Evolutionary conservation across 1,140 invertebrate species (phyloP).

Genomic region (Drosophila obscura): DNA sequence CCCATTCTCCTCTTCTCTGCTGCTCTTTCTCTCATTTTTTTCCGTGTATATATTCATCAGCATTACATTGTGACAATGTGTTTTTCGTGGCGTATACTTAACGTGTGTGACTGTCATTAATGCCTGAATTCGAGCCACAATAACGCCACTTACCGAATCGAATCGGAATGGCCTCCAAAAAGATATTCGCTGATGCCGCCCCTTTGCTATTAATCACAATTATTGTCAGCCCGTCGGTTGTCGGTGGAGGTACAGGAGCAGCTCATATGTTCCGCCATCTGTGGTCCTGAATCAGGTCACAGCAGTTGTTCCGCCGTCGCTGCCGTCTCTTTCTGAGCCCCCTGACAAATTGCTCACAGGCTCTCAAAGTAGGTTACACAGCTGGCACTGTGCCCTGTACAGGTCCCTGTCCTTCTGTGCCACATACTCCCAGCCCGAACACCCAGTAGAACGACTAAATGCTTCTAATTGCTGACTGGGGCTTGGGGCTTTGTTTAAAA

Average conservation of each 20-base stretch:
- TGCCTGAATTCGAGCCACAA: constrained; percentile 36
- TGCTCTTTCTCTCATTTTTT: neutral
- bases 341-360: constrained; percentile 50
- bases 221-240: constrained; percentile 49
- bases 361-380: constrained; percentile 42
- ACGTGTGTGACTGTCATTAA: constrained; percentile 30
- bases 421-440: neutral
- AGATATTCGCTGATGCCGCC: constrained; percentile 45
- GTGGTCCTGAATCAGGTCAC: constrained; percentile 34
- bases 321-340: neutral
- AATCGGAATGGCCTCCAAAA: constrained; percentile 21
- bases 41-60: constrained; percentile 32
- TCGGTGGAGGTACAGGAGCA: neutral
- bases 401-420: neutral
- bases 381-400: constrained; percentile 13
- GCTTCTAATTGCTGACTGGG: constrained; percentile 43
- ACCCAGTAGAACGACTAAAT: constrained; percentile 20
- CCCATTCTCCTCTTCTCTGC: neutral
- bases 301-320: constrained; percentile 34
- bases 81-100: constrained; percentile 30
- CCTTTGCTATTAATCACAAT: constrained; percentile 69
- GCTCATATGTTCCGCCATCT: constrained; percentile 1
- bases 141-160: constrained; percentile 19
- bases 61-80: constrained; percentile 20
- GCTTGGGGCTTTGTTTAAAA: constrained; percentile 24